Evolutionary conservation across 2,888 invertebrate genomes (phyloP).

Genomic region (Lasioglossum pauxillum): DNA sequence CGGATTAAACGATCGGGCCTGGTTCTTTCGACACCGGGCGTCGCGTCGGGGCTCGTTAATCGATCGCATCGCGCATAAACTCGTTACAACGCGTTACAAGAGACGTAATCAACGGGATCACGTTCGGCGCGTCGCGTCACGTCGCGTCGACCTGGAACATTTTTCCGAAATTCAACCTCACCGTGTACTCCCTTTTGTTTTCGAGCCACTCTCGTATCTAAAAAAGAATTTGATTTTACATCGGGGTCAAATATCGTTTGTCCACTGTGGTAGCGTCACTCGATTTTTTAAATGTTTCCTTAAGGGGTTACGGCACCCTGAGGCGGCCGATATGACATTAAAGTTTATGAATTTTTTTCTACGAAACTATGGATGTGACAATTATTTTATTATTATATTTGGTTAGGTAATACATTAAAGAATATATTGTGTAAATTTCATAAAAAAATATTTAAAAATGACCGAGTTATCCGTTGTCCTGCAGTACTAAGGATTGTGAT

Average conservation of each 20-base stretch:
- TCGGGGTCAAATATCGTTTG: neutral
- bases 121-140: neutral
- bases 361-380: too few relatives aligned
- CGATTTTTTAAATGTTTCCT: neutral
- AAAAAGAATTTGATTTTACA: neutral
- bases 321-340: too few relatives aligned
- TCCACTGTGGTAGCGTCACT: neutral
- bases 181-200: neutral
- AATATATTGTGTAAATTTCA: too few relatives aligned
- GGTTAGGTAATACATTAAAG: too few relatives aligned
- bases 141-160: neutral
- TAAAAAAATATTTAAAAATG: too few relatives aligned
- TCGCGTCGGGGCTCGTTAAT: conserved; percentile 47
- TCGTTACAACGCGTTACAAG: conserved; percentile 41
- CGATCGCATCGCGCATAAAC: conserved; percentile 47
- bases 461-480: too few relatives aligned
- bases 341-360: too few relatives aligned
- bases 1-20: conserved; percentile 57
- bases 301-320: too few relatives aligned
- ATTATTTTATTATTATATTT: too few relatives aligned
- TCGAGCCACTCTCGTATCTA: neutral
- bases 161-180: neutral
- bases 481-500: too few relatives aligned
- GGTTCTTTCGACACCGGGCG: conserved; percentile 46
- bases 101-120: conserved; percentile 37